Percentiles rank a stretch among this genome's conserved stretches.
These are phyloP conservation scores for Drosophila pallidifrons DNA, from an alignment of 1,140 invertebrate genomes.

Conservation along the genomic window DNA sequence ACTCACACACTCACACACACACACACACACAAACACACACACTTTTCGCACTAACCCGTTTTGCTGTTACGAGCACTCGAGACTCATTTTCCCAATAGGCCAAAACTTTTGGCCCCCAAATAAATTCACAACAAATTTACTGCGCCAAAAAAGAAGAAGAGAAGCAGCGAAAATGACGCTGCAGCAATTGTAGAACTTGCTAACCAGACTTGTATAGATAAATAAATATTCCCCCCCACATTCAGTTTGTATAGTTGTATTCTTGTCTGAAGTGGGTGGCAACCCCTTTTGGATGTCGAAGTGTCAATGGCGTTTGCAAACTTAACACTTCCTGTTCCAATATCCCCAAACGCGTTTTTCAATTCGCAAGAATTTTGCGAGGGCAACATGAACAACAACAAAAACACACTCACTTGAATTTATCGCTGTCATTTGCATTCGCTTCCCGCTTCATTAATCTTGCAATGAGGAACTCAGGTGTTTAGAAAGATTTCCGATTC, in stretches of 20 bases:
- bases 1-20: background rate
- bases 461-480: background rate
- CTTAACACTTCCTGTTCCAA: conserved; percentile 17
- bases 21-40: background rate
- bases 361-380: conserved; percentile 5
- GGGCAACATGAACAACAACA: too few relatives aligned
- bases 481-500: background rate
- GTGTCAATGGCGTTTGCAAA: background rate
- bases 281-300: background rate
- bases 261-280: conserved; percentile 34
- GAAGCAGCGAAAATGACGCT: conserved; percentile 38
- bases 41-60: conserved; percentile 37
- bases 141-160: conserved; percentile 38
- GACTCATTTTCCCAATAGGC: conserved; percentile 46
- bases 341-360: conserved; percentile 8
- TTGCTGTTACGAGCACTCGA: background rate
- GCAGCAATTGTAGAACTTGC: conserved; percentile 47
- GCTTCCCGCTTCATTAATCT: conserved; percentile 4
- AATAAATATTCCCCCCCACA: conserved; percentile 5
- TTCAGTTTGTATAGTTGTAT: background rate
- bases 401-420: background rate
- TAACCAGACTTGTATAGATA: conserved; percentile 24
- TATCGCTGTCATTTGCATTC: background rate
- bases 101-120: conserved; percentile 53
- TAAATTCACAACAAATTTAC: conserved; percentile 54